Evolutionary conservation across 1,140 invertebrate species (phyloP).

Genomic region (Drosophila sulfurigaster): DNA sequence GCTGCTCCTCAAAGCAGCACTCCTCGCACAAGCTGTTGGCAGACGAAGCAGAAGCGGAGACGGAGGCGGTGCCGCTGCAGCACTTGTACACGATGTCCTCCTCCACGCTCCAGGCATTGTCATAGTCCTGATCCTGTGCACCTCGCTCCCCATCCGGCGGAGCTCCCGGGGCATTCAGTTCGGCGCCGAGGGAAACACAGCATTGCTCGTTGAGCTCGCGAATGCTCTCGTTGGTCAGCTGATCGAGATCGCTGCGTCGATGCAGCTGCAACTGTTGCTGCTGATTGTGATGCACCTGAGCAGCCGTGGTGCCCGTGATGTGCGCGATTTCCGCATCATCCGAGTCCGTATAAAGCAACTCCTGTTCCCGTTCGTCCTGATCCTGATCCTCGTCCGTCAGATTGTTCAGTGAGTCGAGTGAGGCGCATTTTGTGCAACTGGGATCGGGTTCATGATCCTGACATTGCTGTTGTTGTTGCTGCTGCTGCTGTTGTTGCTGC

Average conservation of each 20-base stretch:
- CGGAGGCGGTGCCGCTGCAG: conserved; percentile 48
- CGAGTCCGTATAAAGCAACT: conserved; percentile 76
- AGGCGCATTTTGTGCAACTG: conserved; percentile 85
- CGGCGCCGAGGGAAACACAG: conserved; percentile 59
- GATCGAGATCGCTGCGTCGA: conserved; percentile 79
- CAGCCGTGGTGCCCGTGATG: conserved; percentile 80
- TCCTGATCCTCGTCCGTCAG: conserved; percentile 85
- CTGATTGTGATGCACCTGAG: conserved; percentile 76
- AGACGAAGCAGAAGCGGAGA: conserved; percentile 27
- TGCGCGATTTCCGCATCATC: conserved; percentile 84
- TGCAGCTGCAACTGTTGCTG: conserved; percentile 40
- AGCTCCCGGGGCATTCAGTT: conserved; percentile 19
- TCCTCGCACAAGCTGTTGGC: conserved; percentile 61
- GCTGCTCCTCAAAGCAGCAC: conserved; percentile 71
- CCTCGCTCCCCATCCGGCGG: not conserved
- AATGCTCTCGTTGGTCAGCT: conserved; percentile 79
- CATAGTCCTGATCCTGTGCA: conserved; percentile 44
- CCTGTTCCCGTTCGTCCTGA: conserved; percentile 52
- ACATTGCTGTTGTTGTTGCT: conserved; percentile 29
- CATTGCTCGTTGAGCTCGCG: conserved; percentile 77
- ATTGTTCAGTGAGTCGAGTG: conserved; percentile 88
- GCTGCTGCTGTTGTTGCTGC: conserved; percentile 51
- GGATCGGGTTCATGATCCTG: conserved; percentile 13
- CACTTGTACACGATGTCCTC: conserved; percentile 79
- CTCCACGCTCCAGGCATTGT: conserved; percentile 81